Conservation (phyloP, 2,797 vertebrate species). For the Enteromius unitaeniatus region DNA sequence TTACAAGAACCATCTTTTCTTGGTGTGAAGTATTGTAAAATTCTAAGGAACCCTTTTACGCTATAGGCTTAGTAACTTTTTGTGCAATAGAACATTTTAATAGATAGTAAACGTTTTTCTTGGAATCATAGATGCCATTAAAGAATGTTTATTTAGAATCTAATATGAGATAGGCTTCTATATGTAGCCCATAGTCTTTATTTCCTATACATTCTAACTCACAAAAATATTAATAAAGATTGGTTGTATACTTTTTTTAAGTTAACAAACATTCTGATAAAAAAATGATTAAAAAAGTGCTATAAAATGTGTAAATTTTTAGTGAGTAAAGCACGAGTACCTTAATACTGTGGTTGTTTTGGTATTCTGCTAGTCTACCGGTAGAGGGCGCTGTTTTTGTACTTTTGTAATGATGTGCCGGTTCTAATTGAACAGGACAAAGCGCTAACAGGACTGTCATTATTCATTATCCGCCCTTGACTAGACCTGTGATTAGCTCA, state of each 20-base stretch:
- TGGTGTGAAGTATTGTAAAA: background rate
- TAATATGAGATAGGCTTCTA: background rate
- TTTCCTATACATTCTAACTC: background rate
- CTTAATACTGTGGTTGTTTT: background rate
- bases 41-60: background rate
- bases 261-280: background rate
- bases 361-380: background rate
- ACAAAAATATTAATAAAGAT: background rate
- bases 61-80: background rate
- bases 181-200: background rate
- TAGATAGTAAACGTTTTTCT: background rate
- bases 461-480: constrained; percentile 15
- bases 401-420: background rate
- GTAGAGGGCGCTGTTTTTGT: constrained; percentile 1
- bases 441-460: background rate
- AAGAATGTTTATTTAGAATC: background rate
- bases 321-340: background rate
- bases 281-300: too few relatives aligned
- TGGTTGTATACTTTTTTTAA: background rate
- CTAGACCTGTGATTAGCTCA: constrained; percentile 4
- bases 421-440: background rate
- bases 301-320: background rate
- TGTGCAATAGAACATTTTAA: background rate
- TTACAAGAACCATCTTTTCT: background rate
- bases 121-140: background rate